Percentiles rank a stretch among this genome's conserved stretches.
Conservation (phyloP, 2,797 vertebrate species). For the Lagorchestes hirsutus region DNA sequence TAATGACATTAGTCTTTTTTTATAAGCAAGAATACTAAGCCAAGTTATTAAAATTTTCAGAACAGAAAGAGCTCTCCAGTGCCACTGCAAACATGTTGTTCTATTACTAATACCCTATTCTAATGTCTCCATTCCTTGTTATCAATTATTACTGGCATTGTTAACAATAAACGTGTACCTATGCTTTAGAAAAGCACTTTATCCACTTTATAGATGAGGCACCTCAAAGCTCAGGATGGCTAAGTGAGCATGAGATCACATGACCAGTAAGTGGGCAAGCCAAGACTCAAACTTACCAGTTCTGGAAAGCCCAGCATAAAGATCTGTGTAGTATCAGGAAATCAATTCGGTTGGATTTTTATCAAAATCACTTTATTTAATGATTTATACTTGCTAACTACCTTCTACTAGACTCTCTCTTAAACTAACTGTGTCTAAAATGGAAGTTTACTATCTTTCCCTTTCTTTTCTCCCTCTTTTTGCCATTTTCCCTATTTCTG, state of each 20-base stretch:
- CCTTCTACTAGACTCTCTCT: not conserved
- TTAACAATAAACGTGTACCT: not conserved
- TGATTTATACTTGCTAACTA: not conserved
- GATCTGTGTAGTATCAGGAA: not conserved
- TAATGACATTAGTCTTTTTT: not conserved
- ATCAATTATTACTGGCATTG: not conserved
- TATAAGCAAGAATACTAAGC: not conserved
- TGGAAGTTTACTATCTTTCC: not conserved
- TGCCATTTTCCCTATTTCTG: not conserved
- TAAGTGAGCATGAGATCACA: not conserved
- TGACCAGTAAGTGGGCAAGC: not conserved
- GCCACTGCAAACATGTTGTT: not conserved
- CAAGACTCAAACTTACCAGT: not conserved
- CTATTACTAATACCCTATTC: not conserved
- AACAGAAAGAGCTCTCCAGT: not conserved
- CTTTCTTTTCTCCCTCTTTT: not conserved
- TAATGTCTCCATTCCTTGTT: not conserved
- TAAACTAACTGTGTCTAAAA: not conserved
- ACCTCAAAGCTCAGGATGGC: not conserved
- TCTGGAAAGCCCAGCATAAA: not conserved
- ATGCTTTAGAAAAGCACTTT: not conserved
- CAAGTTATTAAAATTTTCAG: not conserved
- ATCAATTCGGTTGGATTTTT: not conserved
- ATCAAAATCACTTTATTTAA: not conserved
- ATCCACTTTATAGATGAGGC: not conserved